Evolutionary conservation across 2,888 invertebrate species (phyloP).

Genomic region (Microchrysa polita): DNA sequence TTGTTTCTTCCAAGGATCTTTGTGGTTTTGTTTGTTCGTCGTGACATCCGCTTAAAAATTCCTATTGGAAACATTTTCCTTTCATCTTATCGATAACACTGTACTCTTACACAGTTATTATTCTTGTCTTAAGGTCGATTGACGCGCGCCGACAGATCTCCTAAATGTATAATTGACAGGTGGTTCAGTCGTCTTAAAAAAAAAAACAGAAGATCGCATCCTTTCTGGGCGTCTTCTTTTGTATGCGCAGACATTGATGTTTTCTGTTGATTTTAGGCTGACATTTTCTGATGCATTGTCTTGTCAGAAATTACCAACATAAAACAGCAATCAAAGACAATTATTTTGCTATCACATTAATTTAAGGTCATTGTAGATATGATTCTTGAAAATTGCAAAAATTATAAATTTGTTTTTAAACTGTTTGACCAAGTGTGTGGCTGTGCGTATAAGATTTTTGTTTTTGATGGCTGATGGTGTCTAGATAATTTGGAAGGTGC

Average conservation of each 20-base stretch:
- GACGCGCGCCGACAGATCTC: not conserved
- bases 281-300: too few species aligned
- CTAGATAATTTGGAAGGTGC: slow-evolving; percentile 9
- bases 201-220: too few species aligned
- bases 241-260: too few species aligned
- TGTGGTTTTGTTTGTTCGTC: not conserved
- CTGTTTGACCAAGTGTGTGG: not conserved
- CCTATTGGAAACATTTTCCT: too few species aligned
- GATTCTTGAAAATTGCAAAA: not conserved
- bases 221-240: too few species aligned
- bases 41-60: not conserved
- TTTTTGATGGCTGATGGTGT: not conserved
- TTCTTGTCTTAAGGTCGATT: not conserved
- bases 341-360: not conserved
- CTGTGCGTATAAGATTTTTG: not conserved
- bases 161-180: not conserved
- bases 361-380: slow-evolving; percentile 4
- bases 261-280: too few species aligned
- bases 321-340: too few species aligned
- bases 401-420: not conserved
- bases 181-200: not conserved
- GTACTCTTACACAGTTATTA: too few species aligned
- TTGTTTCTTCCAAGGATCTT: not conserved
- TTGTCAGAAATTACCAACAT: too few species aligned
- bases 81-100: too few species aligned